These are phyloP conservation scores for human (Homo sapiens) DNA, from an alignment of 2,113 vertebrate species.

Conservation along the genomic window GRCh38 chr18:78700501-78701000, in stretches of 20 bases:
- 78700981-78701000: fast-evolving
- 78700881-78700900: not conserved
- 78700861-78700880: fast-evolving
- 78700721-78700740: fast-evolving
- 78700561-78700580: no score
- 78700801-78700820: fast-evolving
- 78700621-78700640: no score
- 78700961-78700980: fast-evolving
- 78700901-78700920: no score
- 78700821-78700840: fast-evolving
- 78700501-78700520: no score
- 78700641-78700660: no score
- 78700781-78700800: fast-evolving
- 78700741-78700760: fast-evolving
- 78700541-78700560: no score
- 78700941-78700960: fast-evolving
- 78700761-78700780: fast-evolving
- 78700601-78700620: no score
- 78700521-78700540: not conserved
- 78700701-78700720: no score
- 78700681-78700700: no score
- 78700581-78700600: no score
- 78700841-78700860: not conserved
- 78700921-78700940: fast-evolving
- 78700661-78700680: no score